A percentile compares a stretch with the other conserved stretches of the same genome.
These are phyloP conservation scores for Syngnathus typhle DNA, from an alignment of 2,113 vertebrate genomes.

Conservation along the genomic window DNA sequence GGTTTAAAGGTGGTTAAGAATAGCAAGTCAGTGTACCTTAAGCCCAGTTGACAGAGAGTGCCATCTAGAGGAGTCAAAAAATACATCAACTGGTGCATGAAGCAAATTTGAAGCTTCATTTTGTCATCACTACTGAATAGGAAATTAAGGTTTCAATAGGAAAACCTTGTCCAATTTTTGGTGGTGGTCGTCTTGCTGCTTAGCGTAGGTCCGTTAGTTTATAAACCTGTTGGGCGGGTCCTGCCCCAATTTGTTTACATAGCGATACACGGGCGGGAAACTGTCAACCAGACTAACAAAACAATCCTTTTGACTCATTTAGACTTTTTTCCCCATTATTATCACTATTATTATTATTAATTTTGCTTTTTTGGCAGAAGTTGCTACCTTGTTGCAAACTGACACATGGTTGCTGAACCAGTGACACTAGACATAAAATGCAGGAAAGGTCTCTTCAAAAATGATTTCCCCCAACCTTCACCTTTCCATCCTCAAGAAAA, in stretches of 20 bases:
- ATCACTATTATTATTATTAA: too few relatives aligned
- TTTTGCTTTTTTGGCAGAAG: background rate
- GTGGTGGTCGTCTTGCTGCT: constrained; percentile 31
- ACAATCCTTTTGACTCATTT: background rate
- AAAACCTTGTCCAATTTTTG: background rate
- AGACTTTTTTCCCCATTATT: too few relatives aligned
- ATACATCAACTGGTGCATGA: too few relatives aligned
- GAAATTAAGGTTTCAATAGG: too few relatives aligned
- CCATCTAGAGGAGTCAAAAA: too few relatives aligned
- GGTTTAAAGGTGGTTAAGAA: too few relatives aligned
- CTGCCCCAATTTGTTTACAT: constrained; percentile 55
- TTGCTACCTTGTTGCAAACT: background rate
- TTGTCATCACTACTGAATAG: too few relatives aligned
- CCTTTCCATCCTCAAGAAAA: background rate
- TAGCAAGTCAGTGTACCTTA: too few relatives aligned
- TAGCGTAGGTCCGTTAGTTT: constrained; percentile 14
- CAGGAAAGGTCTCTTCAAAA: background rate
- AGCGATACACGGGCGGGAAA: constrained; percentile 52
- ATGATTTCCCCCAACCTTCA: background rate
- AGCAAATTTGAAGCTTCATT: too few relatives aligned
- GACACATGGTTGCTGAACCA: background rate
- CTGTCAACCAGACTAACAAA: constrained; percentile 31
- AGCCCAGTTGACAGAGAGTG: too few relatives aligned
- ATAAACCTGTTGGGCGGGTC: constrained; percentile 65
- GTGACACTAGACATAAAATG: background rate